These are phyloP conservation scores for Drosophila pegasa DNA, from an alignment of 2,888 invertebrate genomes.

Conservation along the genomic window DNA sequence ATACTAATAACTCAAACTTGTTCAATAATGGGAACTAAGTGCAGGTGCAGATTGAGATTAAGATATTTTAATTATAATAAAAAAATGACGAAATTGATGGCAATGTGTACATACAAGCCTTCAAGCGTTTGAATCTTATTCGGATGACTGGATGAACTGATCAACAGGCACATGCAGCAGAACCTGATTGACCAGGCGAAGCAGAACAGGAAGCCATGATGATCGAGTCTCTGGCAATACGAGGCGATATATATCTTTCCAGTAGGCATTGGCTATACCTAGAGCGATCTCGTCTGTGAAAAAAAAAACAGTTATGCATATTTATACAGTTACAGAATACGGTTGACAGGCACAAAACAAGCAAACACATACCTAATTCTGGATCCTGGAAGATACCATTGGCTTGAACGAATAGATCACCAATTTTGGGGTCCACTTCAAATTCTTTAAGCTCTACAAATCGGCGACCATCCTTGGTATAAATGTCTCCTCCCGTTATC, in stretches of 20 bases:
- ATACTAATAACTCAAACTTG: too few relatives aligned
- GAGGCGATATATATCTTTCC: slow-evolving; percentile 86
- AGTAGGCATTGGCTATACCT: slow-evolving; percentile 86
- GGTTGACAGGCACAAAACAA: rapidly evolving
- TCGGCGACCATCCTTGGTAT: slow-evolving; percentile 86
- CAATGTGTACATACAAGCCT: slow-evolving; percentile 19
- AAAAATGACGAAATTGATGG: slow-evolving; percentile 15
- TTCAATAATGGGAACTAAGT: slow-evolving; percentile 30
- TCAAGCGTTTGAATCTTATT: not conserved
- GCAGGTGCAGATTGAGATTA: slow-evolving; percentile 13
- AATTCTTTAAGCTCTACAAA: slow-evolving; percentile 87
- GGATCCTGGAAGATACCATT: slow-evolving; percentile 88
- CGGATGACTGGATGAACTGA: slow-evolving; percentile 56
- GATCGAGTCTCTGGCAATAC: slow-evolving; percentile 85
- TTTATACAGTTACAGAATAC: not conserved
- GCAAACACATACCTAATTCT: slow-evolving; percentile 87
- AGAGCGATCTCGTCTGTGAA: slow-evolving; percentile 79
- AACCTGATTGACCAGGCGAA: slow-evolving; percentile 78
- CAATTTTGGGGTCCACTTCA: slow-evolving; percentile 87
- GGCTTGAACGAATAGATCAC: slow-evolving; percentile 87
- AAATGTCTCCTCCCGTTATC: slow-evolving; percentile 85
- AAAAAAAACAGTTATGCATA: not conserved
- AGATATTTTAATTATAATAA: slow-evolving; percentile 21
- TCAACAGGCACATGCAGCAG: slow-evolving; percentile 81
- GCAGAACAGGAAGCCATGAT: slow-evolving; percentile 82